Evolutionary conservation across 1,140 invertebrate species (phyloP), one percentile per base, ranked within the genome.

Genomic region (Ceratoteleas bidentatus): DNA sequence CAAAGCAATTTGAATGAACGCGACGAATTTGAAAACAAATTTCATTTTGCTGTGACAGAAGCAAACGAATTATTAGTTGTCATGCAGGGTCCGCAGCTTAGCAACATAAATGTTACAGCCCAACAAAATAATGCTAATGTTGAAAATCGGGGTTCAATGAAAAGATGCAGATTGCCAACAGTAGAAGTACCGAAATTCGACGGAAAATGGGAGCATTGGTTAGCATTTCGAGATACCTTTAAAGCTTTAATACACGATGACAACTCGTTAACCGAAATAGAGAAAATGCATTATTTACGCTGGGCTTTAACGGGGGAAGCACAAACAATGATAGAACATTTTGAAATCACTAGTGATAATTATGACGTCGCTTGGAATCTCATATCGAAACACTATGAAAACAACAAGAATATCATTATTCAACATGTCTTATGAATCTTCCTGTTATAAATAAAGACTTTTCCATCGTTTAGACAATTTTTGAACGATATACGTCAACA

Each of bases 341-440:
- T 76, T 6, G 47, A 36, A 24, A 70, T 72, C 16, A 72, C 85
- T 0, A 68, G 69, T 7, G 52, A 56, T 3, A 89, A 88, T 78
- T 90, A 87, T 73, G 14, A 47, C 0, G 56, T 77, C 14, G 86
- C 88, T 6, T 88, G 85, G 86, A 52, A 84, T 6, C 43, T 81
- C 36, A 15, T 90, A 10, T 16, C 49, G 0, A 62, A 85, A 14
- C 75, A 86, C 6, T 88, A 79, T 45, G 70, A 88, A 54, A 87
- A 87, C 43, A 79, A 56, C 15, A 58, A 80, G 13, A 58, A 84
- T 9, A 57, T 89, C 0, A 58, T 86, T 7, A 56, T 85, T 1
- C 78, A 85, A 13, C 82, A 85, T 54, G 47, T 87, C 50, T 88
- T 76, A 0, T 86, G 36, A 65, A 62, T 24, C 15, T 14, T 38